phyloP scores from a whole-genome alignment of 2,888 invertebrate species.

The Pantelozetes paolii region DNA sequence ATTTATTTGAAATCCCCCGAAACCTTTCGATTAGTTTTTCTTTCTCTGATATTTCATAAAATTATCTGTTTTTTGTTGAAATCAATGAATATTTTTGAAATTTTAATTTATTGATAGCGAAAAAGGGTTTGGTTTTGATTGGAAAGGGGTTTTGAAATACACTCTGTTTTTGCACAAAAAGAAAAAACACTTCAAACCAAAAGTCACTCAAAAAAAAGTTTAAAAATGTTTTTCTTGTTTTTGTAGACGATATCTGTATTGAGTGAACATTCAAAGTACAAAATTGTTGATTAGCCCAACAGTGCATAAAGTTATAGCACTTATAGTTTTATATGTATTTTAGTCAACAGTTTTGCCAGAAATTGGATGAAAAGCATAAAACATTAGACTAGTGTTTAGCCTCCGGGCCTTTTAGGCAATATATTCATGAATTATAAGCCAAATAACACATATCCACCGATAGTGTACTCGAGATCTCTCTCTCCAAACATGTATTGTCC shows the following conservation, averaged over 20 bases:
- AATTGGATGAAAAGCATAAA: background rate
- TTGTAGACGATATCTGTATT: background rate
- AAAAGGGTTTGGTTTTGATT: no score
- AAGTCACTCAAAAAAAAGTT: no score
- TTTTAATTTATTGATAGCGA: no score
- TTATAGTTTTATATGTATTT: background rate
- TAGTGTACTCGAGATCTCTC: background rate
- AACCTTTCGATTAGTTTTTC: no score
- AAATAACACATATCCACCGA: background rate
- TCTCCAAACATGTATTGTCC: conserved; percentile 2
- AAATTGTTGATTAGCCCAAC: conserved; percentile 19
- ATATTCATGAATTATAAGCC: background rate
- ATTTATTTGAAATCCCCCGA: no score
- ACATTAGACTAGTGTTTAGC: background rate
- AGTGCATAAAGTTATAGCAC: conserved; percentile 2
- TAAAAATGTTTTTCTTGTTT: background rate
- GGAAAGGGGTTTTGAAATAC: no score
- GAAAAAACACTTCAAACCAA: no score
- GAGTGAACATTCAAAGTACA: background rate
- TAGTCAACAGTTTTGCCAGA: background rate
- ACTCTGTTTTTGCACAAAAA: no score
- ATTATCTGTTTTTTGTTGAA: no score
- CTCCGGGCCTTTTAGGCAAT: background rate
- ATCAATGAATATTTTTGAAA: no score
- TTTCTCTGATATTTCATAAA: no score